These are phyloP conservation scores for Dexiosoma caninum DNA, from an alignment of 2,888 invertebrate genomes.

Conservation along the genomic window DNA sequence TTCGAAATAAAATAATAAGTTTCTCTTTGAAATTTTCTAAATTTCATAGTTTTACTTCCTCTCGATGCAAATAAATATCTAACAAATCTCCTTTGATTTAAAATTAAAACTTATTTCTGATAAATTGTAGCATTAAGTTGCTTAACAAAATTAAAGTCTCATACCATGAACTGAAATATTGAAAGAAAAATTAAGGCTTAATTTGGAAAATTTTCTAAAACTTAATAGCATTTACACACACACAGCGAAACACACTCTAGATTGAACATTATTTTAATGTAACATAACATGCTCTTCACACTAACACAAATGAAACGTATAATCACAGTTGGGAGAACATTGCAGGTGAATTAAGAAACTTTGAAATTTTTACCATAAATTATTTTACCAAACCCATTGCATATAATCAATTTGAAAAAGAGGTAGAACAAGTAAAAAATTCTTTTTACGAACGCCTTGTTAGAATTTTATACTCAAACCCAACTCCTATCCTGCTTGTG, in stretches of 20 bases:
- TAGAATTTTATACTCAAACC: not conserved
- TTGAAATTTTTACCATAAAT: slow-evolving; percentile 53
- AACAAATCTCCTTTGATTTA: not conserved
- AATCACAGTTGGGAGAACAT: slow-evolving; percentile 18
- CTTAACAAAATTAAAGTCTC: not conserved
- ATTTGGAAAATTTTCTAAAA: slow-evolving; percentile 30
- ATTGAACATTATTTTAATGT: not conserved
- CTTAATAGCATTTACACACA: not conserved
- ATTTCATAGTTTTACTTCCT: not conserved
- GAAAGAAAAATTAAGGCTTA: slow-evolving; percentile 29
- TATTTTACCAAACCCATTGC: slow-evolving; percentile 42
- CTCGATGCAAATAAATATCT: not conserved
- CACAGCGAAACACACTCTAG: not conserved
- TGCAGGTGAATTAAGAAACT: slow-evolving; percentile 54
- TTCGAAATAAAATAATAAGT: not conserved
- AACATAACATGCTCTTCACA: not conserved
- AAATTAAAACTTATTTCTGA: not conserved
- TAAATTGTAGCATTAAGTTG: not conserved
- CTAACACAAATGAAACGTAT: not conserved
- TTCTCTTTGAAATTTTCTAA: not conserved
- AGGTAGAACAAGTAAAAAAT: not conserved
- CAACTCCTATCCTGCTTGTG: not conserved
- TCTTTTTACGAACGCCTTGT: not conserved
- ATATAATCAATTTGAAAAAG: slow-evolving; percentile 16
- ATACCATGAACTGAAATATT: slow-evolving; percentile 7